Conservation (phyloP, 2,888 invertebrate species). For the Eumerus sabulonum region DNA sequence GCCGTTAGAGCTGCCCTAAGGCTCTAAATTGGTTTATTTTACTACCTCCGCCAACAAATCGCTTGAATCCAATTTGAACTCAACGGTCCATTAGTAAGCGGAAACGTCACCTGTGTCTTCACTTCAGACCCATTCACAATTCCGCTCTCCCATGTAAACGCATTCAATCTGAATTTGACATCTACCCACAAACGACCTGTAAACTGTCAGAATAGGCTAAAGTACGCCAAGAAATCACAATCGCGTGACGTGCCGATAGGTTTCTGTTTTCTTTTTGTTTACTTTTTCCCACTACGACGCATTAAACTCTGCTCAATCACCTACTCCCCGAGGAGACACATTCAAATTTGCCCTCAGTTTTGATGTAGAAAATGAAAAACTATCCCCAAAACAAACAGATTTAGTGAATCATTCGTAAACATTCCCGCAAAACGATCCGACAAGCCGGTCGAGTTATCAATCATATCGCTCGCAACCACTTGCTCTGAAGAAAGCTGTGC, state of each 20-base stretch:
- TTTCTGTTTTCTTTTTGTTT: slow-evolving; percentile 53
- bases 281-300: slow-evolving; percentile 51
- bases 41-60: too few species aligned
- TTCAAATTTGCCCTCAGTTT: neutral
- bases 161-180: slow-evolving; percentile 24
- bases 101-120: too few species aligned
- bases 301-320: slow-evolving; percentile 41
- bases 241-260: slow-evolving; percentile 48
- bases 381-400: neutral
- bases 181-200: slow-evolving; percentile 4
- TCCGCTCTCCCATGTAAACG: slow-evolving; percentile 8
- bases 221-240: slow-evolving; percentile 33
- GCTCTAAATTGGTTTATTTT: too few species aligned
- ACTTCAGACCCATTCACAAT: slow-evolving; percentile 18
- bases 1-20: too few species aligned
- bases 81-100: too few species aligned
- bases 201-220: slow-evolving; percentile 33
- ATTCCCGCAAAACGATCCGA: slow-evolving; percentile 28
- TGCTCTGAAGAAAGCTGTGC: neutral
- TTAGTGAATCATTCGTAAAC: slow-evolving; percentile 18
- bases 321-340: slow-evolving; percentile 25
- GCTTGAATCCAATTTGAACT: too few species aligned
- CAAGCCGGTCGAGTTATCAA: neutral
- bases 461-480: slow-evolving; percentile 22
- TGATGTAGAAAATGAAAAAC: slow-evolving; percentile 6